Evolutionary conservation across 2,888 invertebrate species (phyloP).

Genomic region (Euphydryas editha): DNA sequence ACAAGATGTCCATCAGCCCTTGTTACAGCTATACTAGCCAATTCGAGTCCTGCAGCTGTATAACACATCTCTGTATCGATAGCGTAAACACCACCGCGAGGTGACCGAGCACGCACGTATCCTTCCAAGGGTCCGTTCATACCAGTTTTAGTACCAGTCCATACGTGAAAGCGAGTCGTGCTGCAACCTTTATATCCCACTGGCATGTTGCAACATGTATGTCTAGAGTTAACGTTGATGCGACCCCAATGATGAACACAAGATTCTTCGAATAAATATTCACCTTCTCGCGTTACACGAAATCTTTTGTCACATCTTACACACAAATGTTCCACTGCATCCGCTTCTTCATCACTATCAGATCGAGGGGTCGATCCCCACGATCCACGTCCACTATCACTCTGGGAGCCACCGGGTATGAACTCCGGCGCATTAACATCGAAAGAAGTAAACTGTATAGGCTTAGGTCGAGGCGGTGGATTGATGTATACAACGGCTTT

Average conservation of each 20-base stretch:
- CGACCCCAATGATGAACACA: slow-evolving; percentile 97
- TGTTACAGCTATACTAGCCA: slow-evolving; percentile 94
- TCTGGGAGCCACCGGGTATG: slow-evolving; percentile 81
- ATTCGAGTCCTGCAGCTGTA: slow-evolving; percentile 92
- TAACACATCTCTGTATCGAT: slow-evolving; percentile 99
- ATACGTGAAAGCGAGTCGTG: slow-evolving; percentile 87
- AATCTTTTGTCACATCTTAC: slow-evolving; percentile 89
- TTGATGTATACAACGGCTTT: slow-evolving; percentile 86
- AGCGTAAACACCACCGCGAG: slow-evolving; percentile 87
- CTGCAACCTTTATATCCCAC: slow-evolving; percentile 86
- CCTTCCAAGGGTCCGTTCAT: slow-evolving; percentile 89
- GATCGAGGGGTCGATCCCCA: slow-evolving; percentile 82
- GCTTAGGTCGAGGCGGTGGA: slow-evolving; percentile 76
- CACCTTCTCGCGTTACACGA: slow-evolving; percentile 87
- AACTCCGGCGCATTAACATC: slow-evolving; percentile 88
- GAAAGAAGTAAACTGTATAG: slow-evolving; percentile 68
- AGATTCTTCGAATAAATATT: slow-evolving; percentile 88
- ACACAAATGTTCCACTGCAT: slow-evolving; percentile 85
- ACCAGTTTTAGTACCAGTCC: slow-evolving; percentile 88
- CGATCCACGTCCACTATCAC: slow-evolving; percentile 82
- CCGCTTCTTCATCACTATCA: slow-evolving; percentile 82
- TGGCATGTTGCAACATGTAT: slow-evolving; percentile 86
- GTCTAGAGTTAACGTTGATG: slow-evolving; percentile 81
- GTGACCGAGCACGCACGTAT: slow-evolving; percentile 84
- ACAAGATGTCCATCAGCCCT: slow-evolving; percentile 88